Conservation (phyloP, 2,888 invertebrate species). For the Operophtera brumata region DNA sequence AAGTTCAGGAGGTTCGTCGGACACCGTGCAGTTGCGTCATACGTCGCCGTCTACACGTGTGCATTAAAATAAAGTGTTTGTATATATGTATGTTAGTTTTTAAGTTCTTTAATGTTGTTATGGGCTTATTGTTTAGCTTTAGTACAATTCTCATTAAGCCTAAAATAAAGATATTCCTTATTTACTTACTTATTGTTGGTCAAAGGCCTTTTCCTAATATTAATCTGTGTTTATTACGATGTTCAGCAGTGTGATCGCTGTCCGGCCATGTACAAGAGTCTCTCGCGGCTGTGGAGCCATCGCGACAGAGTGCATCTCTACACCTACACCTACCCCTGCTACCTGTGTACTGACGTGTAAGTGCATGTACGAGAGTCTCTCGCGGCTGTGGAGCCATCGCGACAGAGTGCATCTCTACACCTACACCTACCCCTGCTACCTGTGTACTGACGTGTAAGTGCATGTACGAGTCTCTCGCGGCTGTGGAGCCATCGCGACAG, state of each 20-base stretch:
- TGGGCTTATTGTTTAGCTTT: no score
- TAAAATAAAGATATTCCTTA: no score
- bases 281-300: conserved; percentile 37
- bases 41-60: no score
- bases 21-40: no score
- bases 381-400: conserved; percentile 37
- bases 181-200: no score
- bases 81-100: no score
- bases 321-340: conserved; percentile 15
- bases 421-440: conserved; percentile 15
- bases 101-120: no score
- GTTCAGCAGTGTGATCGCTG: conserved; percentile 39
- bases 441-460: conserved; percentile 14
- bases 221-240: no score
- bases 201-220: no score
- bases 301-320: conserved; percentile 18
- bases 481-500: conserved; percentile 34
- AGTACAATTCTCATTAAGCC: no score
- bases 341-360: conserved; percentile 13
- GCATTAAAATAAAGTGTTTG: no score
- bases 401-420: conserved; percentile 9
- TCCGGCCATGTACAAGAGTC: conserved; percentile 35
- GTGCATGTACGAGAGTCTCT: conserved; percentile 35
- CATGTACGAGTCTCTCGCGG: conserved; percentile 36
- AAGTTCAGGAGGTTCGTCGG: no score